Evolutionary conservation across 2,113 vertebrate species (phyloP).

Genomic region (Sminthopsis crassicaudata): DNA sequence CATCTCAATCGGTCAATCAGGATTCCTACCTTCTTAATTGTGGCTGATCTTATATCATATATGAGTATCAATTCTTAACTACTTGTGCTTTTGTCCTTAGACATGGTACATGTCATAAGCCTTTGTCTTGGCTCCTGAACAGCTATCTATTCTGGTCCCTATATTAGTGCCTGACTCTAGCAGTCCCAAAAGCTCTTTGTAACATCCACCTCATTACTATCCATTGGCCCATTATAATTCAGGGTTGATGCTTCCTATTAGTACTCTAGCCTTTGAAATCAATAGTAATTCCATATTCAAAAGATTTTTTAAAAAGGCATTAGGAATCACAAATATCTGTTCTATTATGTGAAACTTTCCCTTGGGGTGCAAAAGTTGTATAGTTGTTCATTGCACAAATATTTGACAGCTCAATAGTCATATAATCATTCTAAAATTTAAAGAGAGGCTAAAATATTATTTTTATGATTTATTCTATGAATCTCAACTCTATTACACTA

Average conservation of each 20-base stretch:
- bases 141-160: fast-evolving
- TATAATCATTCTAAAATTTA: background rate
- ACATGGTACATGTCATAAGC: background rate
- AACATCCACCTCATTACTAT: background rate
- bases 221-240: background rate
- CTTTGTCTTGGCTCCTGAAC: background rate
- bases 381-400: background rate
- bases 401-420: background rate
- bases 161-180: background rate
- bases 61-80: background rate
- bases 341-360: background rate
- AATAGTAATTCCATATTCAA: background rate
- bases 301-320: background rate
- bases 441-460: fast-evolving
- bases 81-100: background rate
- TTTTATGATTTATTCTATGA: background rate
- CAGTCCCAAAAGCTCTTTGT: background rate
- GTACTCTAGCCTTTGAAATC: background rate
- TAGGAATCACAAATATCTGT: background rate
- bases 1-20: background rate
- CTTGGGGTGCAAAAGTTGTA: background rate
- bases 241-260: too few species aligned
- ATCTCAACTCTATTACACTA: background rate
- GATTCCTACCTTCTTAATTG: background rate
- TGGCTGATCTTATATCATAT: background rate